phyloP scores from a whole-genome alignment of 2,888 invertebrate genomes.

The Hypomecis punctinalis region DNA sequence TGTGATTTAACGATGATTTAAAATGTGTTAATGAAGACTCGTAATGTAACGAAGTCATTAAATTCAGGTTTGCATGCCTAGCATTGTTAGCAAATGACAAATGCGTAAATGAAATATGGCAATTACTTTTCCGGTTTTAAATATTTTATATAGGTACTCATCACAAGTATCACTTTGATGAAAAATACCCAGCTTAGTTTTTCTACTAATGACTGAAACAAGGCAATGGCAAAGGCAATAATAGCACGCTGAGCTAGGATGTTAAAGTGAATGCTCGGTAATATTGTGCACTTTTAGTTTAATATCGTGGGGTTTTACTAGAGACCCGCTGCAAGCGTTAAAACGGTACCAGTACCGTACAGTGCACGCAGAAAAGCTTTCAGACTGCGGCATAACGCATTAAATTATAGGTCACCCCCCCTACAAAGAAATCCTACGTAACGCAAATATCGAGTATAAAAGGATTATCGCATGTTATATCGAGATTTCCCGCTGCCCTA shows the following conservation, averaged over 20 bases:
- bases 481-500: too few relatives aligned
- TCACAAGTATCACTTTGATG: too few relatives aligned
- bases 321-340: constrained; percentile 48
- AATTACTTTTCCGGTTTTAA: too few relatives aligned
- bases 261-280: constrained; percentile 20
- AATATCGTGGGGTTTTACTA: constrained; percentile 29
- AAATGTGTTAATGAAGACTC: background rate
- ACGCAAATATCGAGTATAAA: too few relatives aligned
- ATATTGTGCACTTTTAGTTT: constrained; percentile 25
- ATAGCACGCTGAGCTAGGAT: constrained; percentile 6
- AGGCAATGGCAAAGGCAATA: constrained; percentile 5
- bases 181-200: too few relatives aligned
- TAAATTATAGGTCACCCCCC: too few relatives aligned
- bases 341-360: constrained; percentile 68
- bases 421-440: too few relatives aligned
- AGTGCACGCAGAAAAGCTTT: constrained; percentile 46
- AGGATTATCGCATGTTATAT: too few relatives aligned
- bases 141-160: too few relatives aligned
- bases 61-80: background rate
- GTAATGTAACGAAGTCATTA: constrained; percentile 1
- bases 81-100: too few relatives aligned
- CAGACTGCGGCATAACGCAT: background rate
- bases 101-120: too few relatives aligned
- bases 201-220: background rate
- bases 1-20: constrained; percentile 1